Evolutionary conservation across 2,888 invertebrate genomes (phyloP), one percentile per base, ranked within the genome.

Genomic region (Callyntrura sp.): DNA sequence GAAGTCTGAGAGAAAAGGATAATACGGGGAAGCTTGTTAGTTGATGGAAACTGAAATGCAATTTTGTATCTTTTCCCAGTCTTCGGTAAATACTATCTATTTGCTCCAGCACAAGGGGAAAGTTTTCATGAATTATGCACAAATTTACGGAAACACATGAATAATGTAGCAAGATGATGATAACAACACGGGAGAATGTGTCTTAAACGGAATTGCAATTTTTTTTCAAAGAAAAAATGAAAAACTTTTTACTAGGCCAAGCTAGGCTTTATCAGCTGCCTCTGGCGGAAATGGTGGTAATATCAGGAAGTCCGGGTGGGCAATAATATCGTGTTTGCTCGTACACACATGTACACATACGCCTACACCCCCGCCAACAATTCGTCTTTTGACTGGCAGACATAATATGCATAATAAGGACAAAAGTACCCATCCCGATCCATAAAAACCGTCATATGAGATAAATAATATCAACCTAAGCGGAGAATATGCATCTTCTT

Each of bases 111-210:
- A 35, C 2, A 6, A n/a, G 8, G 35, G n/a, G 68, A 68, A 35
- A 68, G 68, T 35, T 17, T 35, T 8, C 9, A 12, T 68, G 28
- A 68, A 68, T 68, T 68, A 68, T 68, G 35, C 68, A 68, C 8
- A 12, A 6, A 68, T 68, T 35, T n/a, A n/a, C 0, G 1, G 35
- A 68, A 65, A 68, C 5, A n/a, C n/a, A 5, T 68, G 35, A 28
- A 68, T 68, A 35, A 68, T 68, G 68, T 35, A 35, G 35, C 3
- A 35, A 6, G 6, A 35, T 35, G 35, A 35, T 35, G 2, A 35
- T 6, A 35, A 68, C 35, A 68, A 9, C 28, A 28, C 28, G 2
- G 25, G 9, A n/a, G 25, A 62, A 68, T 68, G 35, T 35, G 6
- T 35, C 35, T 35, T 35, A 4, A 4, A 20, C 23, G 8, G n/a